Base-by-base conservation (phyloP, 2,113 vertebrate genomes). In the Thunnus maccoyii region DNA sequence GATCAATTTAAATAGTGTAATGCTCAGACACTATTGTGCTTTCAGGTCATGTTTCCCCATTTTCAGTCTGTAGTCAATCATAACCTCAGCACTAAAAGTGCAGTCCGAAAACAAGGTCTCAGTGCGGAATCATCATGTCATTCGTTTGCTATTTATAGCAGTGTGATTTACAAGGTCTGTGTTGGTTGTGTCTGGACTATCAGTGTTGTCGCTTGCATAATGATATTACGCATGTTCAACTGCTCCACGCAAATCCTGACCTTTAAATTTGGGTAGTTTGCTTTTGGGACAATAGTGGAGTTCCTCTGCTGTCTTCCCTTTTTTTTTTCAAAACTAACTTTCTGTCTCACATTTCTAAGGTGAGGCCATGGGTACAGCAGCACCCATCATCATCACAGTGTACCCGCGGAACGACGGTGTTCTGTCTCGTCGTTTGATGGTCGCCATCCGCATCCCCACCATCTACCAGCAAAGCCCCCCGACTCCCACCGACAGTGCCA, bases 281-380 rank as follows among this genome's bases (percentile, higher is more conserved):
- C 70, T 75, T 16, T 18, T 17, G 58, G 66, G 47, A 50, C 30
- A 20, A 41, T 3, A 27, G 20, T 18, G 5, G 25, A 51, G 27
- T 0, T 68, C 30, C 12, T 62, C 44, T 63, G 41, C 52, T 61
- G 20, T 75, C 17, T 71, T 14, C 12, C 10, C 10, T 15, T 4
- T n/a, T 41, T 55, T 25, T 62, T 30, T 30, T 30, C 27, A 16
- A 54, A 64, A 68, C 46, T n/a, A 22, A 2, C 48, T 58, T 44
- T 51, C 22, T 17, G 5, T 65, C 62, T 83, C 8, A 30, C 22
- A 1, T 51, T 16, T 22, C 25, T 14, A 27, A 98, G 97, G 94
- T 7, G 85, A 94, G 27, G 96, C 96, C 51, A 97, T 99, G 96
- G 97, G 97, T 0, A 97, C 96, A 85, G 96, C 97, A 0, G 92